Evolutionary conservation across 2,797 vertebrate species (phyloP), one percentile per base, ranked within the genome.

Genomic region (Molossus alvarezi): DNA sequence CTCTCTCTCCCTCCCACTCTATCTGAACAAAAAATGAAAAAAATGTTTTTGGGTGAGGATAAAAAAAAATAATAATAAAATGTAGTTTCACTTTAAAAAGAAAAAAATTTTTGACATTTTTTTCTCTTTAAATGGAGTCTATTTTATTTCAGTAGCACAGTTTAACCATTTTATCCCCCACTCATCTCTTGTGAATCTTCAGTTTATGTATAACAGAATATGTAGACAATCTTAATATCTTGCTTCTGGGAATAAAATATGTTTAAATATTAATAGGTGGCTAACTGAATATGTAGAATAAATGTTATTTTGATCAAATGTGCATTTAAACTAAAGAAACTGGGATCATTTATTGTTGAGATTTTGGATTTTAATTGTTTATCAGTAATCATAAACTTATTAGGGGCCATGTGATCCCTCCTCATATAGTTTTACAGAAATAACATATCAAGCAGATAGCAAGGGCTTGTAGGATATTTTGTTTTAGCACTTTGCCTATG

Each of bases 51-150:
- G 33, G 33, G 33, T 33, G 33, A 33, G 33, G 33, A 33, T 33
- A 33, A 51, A 95, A 90, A 87, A 51, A 95, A 90, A 87, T 81
- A 51, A 95, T 88, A 87, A 95, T 85, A 41, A 95, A 90, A 87
- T 58, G 13, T 53, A 86, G 69, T 77, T 94, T 13, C 27, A 80
- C 72, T 97, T 94, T 67, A 33, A 45, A 90, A 75, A 48, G n/a
- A 20, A 76, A 79, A 79, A 92, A 55, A 45, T 45, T 45, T 45
- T 21, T n/a, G 10, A 51, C 45, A 37, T 80, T 69, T 88, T 83
- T 83, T 92, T 13, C 37, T 94, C 75, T 98, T 97, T 98, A 98
- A 98, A 88, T 73, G 64, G 21, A 98, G 91, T 83, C 94, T 95
- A 75, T 97, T 98, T 98, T 97, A 93, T 96, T 97, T 98, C 95